Conservation (phyloP, 2,797 vertebrate genomes). For the Gymnothorax reevesii region DNA sequence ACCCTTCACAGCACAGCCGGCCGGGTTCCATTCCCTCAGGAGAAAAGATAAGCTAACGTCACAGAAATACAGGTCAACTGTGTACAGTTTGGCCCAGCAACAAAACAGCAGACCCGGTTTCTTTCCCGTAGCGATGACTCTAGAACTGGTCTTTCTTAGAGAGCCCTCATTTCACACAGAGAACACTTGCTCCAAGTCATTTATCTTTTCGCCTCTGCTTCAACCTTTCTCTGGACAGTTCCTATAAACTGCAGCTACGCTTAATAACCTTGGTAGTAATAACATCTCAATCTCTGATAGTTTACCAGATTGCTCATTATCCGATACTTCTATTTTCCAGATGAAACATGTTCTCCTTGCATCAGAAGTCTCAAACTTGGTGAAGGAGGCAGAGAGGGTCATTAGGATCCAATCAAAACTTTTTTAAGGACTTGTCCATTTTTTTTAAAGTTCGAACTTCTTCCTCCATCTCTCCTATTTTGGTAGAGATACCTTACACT, state of each 20-base stretch:
- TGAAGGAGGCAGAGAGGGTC: background rate
- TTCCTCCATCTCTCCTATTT: background rate
- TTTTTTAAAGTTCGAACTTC: background rate
- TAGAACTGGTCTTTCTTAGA: background rate
- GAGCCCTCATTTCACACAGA: background rate
- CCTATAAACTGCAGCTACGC: background rate
- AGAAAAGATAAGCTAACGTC: background rate
- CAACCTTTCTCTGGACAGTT: background rate
- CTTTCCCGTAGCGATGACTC: background rate
- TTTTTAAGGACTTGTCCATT: background rate
- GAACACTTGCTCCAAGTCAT: background rate
- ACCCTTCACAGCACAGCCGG: background rate
- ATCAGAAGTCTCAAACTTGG: background rate
- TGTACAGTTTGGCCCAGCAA: background rate
- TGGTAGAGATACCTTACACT: too few relatives aligned
- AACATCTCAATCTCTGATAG: background rate
- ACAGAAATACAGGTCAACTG: background rate
- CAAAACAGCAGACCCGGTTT: background rate
- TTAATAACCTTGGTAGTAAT: background rate
- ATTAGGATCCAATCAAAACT: too few relatives aligned
- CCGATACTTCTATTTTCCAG: background rate
- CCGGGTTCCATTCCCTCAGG: background rate
- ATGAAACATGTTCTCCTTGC: background rate
- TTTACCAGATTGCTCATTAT: background rate
- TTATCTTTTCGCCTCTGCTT: background rate